phyloP scores from a whole-genome alignment of 2,888 invertebrate genomes.

The Phragmatobia fuliginosa region DNA sequence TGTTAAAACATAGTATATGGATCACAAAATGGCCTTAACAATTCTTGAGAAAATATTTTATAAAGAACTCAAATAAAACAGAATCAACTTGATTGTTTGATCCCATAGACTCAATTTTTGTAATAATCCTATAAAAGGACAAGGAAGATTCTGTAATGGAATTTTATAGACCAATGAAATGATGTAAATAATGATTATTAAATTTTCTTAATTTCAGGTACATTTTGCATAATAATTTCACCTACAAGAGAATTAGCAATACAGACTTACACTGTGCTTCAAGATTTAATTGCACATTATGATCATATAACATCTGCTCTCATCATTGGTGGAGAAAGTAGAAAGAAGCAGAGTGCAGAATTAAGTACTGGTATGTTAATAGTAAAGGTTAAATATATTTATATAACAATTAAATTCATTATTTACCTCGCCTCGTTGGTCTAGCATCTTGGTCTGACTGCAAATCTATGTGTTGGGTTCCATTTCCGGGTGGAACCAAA shows the following conservation, averaged over 20 bases:
- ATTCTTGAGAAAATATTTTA: neutral
- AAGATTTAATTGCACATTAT: slow-evolving; percentile 93
- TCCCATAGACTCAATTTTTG: no score
- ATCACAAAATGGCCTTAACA: neutral
- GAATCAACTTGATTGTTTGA: no score
- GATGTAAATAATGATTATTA: neutral
- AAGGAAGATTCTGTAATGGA: neutral
- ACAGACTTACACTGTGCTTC: slow-evolving; percentile 97
- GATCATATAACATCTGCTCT: slow-evolving; percentile 94
- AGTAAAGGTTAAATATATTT: no score
- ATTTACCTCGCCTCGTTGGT: no score
- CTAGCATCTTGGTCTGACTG: no score
- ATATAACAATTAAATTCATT: no score
- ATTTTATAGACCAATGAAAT: neutral
- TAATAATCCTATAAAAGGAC: neutral
- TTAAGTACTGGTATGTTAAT: slow-evolving; percentile 89
- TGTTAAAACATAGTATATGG: neutral
- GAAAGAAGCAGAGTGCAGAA: slow-evolving; percentile 94
- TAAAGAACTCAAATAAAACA: no score
- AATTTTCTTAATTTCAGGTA: slow-evolving; percentile 82
- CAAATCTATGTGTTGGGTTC: no score
- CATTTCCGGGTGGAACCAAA: no score
- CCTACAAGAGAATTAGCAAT: slow-evolving; percentile 98
- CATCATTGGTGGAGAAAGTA: slow-evolving; percentile 97
- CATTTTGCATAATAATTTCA: slow-evolving; percentile 96